These are phyloP conservation scores for Cryptops parisi DNA, from an alignment of 2,888 invertebrate genomes.

Conservation along the genomic window DNA sequence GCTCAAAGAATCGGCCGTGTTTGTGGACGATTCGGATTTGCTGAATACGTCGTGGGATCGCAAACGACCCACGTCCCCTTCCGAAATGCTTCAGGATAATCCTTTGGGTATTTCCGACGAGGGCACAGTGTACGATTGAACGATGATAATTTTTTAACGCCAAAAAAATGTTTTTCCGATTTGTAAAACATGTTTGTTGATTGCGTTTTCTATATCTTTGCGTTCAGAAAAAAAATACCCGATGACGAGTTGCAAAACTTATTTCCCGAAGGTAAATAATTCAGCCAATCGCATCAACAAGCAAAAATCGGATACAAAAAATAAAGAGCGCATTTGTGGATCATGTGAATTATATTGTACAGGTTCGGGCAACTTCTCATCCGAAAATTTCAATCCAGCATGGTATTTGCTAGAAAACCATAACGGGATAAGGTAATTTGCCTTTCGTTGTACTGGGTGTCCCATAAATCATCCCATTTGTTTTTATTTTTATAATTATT, in stretches of 20 bases:
- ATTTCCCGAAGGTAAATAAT: constrained; percentile 57
- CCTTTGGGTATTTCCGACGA: constrained; percentile 86
- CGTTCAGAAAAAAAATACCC: constrained; percentile 57
- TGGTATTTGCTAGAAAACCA: constrained; percentile 97
- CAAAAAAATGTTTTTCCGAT: not conserved
- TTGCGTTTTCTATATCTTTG: not conserved
- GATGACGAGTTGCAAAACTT: constrained; percentile 65
- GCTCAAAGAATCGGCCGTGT: constrained; percentile 93
- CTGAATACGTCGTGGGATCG: constrained; percentile 63
- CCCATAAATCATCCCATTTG: no score
- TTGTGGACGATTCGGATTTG: constrained; percentile 91
- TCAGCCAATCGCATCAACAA: not conserved
- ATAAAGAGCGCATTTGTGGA: no score
- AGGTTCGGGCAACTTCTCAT: constrained; percentile 69
- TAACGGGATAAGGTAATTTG: constrained; percentile 56
- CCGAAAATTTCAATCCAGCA: constrained; percentile 84
- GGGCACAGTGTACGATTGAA: constrained; percentile 51
- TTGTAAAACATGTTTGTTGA: not conserved
- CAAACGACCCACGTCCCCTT: constrained; percentile 61
- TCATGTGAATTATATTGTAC: constrained; percentile 11
- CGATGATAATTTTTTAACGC: no score
- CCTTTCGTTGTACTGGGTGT: no score
- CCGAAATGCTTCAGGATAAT: constrained; percentile 76
- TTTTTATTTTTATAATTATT: no score
- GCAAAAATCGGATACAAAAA: no score